These are phyloP conservation scores for Tapera naevia DNA, from an alignment of 2,797 vertebrate genomes.

Conservation along the genomic window DNA sequence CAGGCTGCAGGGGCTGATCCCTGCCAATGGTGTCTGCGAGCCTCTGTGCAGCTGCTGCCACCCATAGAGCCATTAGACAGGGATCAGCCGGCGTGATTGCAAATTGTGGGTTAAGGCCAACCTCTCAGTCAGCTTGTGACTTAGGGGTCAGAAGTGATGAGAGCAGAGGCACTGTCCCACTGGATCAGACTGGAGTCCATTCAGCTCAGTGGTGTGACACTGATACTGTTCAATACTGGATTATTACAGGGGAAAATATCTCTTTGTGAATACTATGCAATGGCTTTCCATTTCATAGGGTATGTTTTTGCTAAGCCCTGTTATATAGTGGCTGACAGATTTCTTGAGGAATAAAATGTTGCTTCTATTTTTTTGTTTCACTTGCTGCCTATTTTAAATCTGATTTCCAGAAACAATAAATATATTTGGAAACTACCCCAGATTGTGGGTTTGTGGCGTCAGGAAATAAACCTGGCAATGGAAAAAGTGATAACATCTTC, in stretches of 20 bases:
- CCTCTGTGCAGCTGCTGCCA: accelerated
- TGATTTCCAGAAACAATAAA: conserved; percentile 16
- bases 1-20: accelerated
- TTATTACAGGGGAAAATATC: background rate
- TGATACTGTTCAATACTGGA: background rate
- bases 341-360: background rate
- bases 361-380: background rate
- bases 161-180: background rate
- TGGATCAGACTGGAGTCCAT: background rate
- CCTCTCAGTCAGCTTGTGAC: background rate
- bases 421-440: background rate
- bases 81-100: background rate
- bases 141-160: background rate
- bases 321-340: background rate
- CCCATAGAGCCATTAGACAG: background rate
- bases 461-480: background rate
- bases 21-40: background rate
- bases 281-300: background rate
- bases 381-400: background rate
- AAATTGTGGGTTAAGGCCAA: background rate
- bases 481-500: background rate
- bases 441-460: background rate
- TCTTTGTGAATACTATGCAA: background rate
- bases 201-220: background rate
- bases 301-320: background rate